Conservation (phyloP, 2,113 vertebrate genomes). For the Rhabdornis inornatus region DNA sequence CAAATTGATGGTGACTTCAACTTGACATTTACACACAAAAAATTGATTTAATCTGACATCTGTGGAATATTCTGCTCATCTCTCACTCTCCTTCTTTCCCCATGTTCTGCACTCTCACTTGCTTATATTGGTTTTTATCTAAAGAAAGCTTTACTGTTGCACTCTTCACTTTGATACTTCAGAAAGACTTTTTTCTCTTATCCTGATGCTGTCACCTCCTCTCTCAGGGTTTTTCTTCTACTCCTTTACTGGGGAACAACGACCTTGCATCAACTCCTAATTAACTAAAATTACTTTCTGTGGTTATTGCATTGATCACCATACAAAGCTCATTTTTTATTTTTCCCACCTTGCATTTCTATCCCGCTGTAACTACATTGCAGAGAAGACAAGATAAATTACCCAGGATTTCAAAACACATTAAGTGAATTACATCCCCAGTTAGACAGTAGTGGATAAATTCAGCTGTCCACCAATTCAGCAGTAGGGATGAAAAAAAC, state of each 20-base stretch:
- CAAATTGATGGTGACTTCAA: slow-evolving; percentile 64
- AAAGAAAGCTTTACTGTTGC: slow-evolving; percentile 27
- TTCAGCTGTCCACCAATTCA: slow-evolving; percentile 68
- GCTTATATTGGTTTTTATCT: slow-evolving; percentile 47
- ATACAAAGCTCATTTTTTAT: not conserved
- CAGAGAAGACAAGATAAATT: slow-evolving; percentile 62
- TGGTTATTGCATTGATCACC: slow-evolving; percentile 31
- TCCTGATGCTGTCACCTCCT: not conserved
- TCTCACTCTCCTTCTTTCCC: not conserved
- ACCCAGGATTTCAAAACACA: slow-evolving; percentile 62
- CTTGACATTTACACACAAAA: slow-evolving; percentile 66
- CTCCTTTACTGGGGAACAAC: not conserved
- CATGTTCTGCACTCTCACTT: slow-evolving; percentile 21
- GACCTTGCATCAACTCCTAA: not conserved
- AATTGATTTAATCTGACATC: slow-evolving; percentile 55
- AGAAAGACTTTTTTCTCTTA: not conserved
- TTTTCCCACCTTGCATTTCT: slow-evolving; percentile 32
- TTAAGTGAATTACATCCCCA: slow-evolving; percentile 74
- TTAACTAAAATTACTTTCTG: slow-evolving; percentile 20
- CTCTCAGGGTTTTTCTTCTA: not conserved
- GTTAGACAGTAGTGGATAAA: slow-evolving; percentile 68
- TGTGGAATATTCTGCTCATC: slow-evolving; percentile 61
- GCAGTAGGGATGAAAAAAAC: not conserved
- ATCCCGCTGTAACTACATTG: not conserved
- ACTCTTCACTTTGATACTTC: slow-evolving; percentile 13